Conservation (phyloP, 2,888 invertebrate species). For the Scaeva pyrastri region DNA sequence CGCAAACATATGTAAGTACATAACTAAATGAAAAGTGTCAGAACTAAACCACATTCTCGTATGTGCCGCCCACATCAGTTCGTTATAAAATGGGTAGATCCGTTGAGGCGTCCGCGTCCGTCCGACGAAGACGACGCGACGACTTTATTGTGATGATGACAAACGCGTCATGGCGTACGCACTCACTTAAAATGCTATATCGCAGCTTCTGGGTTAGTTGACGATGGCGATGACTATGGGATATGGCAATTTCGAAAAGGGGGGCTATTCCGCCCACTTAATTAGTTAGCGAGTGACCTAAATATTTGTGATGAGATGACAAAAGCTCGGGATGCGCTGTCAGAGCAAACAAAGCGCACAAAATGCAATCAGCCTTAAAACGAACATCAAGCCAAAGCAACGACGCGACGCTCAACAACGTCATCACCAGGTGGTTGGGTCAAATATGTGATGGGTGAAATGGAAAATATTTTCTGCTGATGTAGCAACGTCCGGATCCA, state of each 20-base stretch:
- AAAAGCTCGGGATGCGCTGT: slow-evolving; percentile 25
- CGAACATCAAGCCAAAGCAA: no score
- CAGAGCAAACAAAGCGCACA: slow-evolving; percentile 4
- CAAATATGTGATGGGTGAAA: background rate
- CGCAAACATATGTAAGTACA: slow-evolving; percentile 18
- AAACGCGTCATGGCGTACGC: slow-evolving; percentile 52
- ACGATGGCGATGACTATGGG: background rate
- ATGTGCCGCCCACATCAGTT: slow-evolving; percentile 42
- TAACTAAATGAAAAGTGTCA: slow-evolving; percentile 46
- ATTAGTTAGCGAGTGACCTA: slow-evolving; percentile 66
- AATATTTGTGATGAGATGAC: slow-evolving; percentile 51
- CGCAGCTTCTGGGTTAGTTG: slow-evolving; percentile 36
- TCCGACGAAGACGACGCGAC: background rate
- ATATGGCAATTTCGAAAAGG: slow-evolving; percentile 51
- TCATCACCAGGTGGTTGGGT: slow-evolving; percentile 48
- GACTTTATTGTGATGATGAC: slow-evolving; percentile 50
- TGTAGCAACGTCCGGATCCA: no score
- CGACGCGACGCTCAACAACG: background rate
- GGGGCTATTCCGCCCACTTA: slow-evolving; percentile 65
- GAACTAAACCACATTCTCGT: slow-evolving; percentile 7
- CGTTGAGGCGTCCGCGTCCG: background rate
- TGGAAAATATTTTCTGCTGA: slow-evolving; percentile 26
- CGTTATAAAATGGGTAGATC: background rate
- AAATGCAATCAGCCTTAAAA: slow-evolving; percentile 52
- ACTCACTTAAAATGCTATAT: slow-evolving; percentile 65